These are phyloP conservation scores for Camponotus fellah DNA, from an alignment of 2,888 invertebrate genomes.

Conservation along the genomic window DNA sequence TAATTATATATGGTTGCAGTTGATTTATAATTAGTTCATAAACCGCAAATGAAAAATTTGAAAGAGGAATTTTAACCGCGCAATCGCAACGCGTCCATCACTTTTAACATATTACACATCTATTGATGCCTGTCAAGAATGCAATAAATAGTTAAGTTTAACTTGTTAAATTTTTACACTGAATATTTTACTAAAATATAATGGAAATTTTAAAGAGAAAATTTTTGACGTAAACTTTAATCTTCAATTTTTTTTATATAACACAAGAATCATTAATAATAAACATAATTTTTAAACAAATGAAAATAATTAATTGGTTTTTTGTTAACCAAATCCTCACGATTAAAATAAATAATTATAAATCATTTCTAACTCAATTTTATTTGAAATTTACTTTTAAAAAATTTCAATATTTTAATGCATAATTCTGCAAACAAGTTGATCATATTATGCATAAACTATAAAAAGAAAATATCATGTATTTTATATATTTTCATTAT, in stretches of 20 bases:
- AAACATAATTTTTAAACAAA: background rate
- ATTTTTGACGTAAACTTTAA: background rate
- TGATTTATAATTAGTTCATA: background rate
- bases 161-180: background rate
- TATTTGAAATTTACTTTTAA: background rate
- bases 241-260: background rate
- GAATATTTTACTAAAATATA: background rate
- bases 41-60: background rate
- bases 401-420: background rate
- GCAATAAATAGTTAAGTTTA: background rate
- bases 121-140: background rate
- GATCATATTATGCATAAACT: background rate
- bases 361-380: background rate
- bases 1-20: background rate
- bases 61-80: background rate
- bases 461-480: background rate
- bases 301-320: background rate
- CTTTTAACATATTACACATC: background rate
- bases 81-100: too few species aligned
- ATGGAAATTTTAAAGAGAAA: background rate
- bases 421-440: background rate
- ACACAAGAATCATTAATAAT: background rate
- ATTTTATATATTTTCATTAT: background rate
- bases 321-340: background rate
- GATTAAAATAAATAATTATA: background rate